phyloP scores from a whole-genome alignment of 2,888 invertebrate genomes.

The Galerucella calmariensis region DNA sequence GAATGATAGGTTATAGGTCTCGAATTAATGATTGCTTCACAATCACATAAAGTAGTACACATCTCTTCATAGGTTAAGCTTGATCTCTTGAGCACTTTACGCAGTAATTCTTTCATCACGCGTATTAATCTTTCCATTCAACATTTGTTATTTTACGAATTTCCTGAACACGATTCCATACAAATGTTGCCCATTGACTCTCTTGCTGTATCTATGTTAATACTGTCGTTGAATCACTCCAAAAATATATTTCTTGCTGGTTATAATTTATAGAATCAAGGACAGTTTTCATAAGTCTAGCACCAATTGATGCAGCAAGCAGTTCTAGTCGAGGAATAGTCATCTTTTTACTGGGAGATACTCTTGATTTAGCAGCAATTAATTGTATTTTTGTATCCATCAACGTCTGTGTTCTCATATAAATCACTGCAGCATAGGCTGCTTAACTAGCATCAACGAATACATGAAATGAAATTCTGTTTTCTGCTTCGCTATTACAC shows the following conservation, averaged over 20 bases:
- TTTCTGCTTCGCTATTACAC: not conserved
- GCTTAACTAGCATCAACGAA: too few species aligned
- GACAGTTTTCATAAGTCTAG: not conserved
- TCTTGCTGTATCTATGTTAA: not conserved
- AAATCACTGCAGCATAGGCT: too few species aligned
- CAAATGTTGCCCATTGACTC: not conserved
- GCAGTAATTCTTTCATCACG: too few species aligned
- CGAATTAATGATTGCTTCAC: conserved; percentile 10
- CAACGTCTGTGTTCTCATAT: too few species aligned
- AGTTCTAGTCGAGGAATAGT: not conserved
- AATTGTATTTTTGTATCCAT: not conserved
- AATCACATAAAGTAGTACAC: not conserved
- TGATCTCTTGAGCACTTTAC: too few species aligned
- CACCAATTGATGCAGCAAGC: not conserved
- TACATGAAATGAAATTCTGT: not conserved
- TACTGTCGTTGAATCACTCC: not conserved
- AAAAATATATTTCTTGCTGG: not conserved
- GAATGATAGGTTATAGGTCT: conserved; percentile 2
- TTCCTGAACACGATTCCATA: not conserved
- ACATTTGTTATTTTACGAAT: not conserved
- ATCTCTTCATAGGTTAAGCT: too few species aligned
- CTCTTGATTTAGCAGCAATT: not conserved
- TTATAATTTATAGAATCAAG: not conserved
- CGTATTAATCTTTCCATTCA: not conserved
- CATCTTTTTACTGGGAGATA: not conserved